Base-by-base conservation (phyloP, 2,888 invertebrate species). In the Tipula unca region DNA sequence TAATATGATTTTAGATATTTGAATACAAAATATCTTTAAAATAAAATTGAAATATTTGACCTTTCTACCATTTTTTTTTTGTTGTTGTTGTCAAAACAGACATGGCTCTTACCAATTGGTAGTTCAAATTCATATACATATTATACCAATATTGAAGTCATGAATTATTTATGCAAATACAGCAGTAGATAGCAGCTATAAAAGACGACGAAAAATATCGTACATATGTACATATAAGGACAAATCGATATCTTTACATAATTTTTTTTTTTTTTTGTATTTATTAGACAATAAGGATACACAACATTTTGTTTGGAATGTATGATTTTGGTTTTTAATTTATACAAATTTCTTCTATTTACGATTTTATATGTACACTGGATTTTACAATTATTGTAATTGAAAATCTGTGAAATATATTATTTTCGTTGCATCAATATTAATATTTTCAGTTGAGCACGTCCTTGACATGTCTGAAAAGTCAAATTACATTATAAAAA, bases 111-210 rank as follows among this genome's bases (percentile, higher is more conserved):
- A 5, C 48, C 48, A 54, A 54, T 54, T 54, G 48, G 48, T 54
- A 42, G 42, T 42, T 42, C 42, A 42, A 42, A 42, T 42, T 42
- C 42, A 6, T 17, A 13, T 25, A 8, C 69, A 25, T 69, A 69
- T 13, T 69, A 25, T 69, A 25, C 69, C 20, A 69, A 69, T 69
- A 69, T 69, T 69, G 10, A 69, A 69, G 69, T 69, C 69, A 69
- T 69, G 69, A 69, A 69, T 69, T 69, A 69, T 69, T 69, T 69
- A 69, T 69, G 69, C 69, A 69, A 69, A 69, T 69, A 69, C 25
- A 69, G 69, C 69, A 69, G 48, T 69, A 69, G 25, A 10, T 8
- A 8, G 17, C 17, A 25, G 69, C 69, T 25, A 25, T 25, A 69
- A 1, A 25, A 25, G 69, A 69, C 69, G 69, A 69, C 69, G 25